phyloP scores from a whole-genome alignment of 2,797 vertebrate genomes.

The Tamandua tetradactyla region DNA sequence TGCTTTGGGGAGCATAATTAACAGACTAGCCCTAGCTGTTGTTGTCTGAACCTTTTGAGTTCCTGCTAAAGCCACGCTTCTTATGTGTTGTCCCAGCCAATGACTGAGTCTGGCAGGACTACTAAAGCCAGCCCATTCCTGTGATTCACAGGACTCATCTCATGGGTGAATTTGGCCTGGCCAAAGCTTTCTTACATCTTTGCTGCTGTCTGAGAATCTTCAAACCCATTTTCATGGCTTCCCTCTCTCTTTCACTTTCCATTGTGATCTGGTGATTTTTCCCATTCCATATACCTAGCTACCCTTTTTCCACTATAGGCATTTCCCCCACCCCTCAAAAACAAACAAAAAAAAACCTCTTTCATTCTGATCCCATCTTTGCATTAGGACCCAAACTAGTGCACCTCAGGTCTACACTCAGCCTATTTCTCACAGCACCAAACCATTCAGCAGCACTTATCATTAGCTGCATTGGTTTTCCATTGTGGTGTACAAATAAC shows the following conservation, averaged over 20 bases:
- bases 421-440: not conserved
- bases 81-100: not conserved
- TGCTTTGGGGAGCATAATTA: not conserved
- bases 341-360: not conserved
- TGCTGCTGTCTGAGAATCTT: not conserved
- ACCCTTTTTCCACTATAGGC: not conserved
- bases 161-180: too few relatives aligned
- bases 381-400: not conserved
- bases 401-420: not conserved
- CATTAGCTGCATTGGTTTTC: not conserved
- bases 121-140: not conserved
- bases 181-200: not conserved
- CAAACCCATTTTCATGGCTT: not conserved
- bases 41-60: not conserved
- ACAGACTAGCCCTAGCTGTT: not conserved
- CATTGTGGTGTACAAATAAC: too few relatives aligned
- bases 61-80: not conserved
- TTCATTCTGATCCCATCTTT: not conserved
- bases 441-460: not conserved
- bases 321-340: not conserved
- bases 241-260: not conserved
- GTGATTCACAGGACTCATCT: too few relatives aligned
- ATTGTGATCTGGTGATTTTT: not conserved
- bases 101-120: not conserved
- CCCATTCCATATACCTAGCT: not conserved